Evolutionary conservation across 2,888 invertebrate species (phyloP).

Genomic region (Barypeithes pellucidus): DNA sequence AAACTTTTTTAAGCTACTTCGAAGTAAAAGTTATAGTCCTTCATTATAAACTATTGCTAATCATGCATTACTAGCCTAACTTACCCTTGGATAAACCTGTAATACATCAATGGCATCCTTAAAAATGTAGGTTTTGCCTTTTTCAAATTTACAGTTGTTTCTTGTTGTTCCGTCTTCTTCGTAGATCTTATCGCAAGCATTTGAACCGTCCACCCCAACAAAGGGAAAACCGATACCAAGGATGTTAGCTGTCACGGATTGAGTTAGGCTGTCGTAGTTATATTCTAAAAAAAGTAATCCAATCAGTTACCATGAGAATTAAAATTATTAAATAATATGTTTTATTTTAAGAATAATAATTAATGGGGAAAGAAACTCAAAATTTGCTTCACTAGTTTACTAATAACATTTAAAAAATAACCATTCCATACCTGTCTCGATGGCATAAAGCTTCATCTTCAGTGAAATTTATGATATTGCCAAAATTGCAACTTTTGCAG

Average conservation of each 20-base stretch:
- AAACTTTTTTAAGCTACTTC: no score
- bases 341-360: no score
- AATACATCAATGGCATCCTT: conserved; percentile 76
- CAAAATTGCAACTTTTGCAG: no score
- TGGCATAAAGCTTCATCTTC: no score
- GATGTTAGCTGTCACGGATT: conserved; percentile 78
- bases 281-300: conserved; percentile 26
- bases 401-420: no score
- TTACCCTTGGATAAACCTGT: conserved; percentile 74
- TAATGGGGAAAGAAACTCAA: no score
- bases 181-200: conserved; percentile 79
- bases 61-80: conserved; percentile 31
- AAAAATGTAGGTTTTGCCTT: conserved; percentile 80
- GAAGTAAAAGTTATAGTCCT: no score
- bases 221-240: conserved; percentile 81
- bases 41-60: no score
- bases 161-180: conserved; percentile 74
- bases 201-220: conserved; percentile 81
- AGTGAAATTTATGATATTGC: no score
- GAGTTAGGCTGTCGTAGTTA: conserved; percentile 68
- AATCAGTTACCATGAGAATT: no score
- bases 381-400: no score
- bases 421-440: no score
- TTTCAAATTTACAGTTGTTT: conserved; percentile 79
- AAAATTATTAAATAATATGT: not conserved